These are phyloP conservation scores for Gonocerus acuteangulatus DNA, from an alignment of 2,888 invertebrate genomes.

Conservation along the genomic window DNA sequence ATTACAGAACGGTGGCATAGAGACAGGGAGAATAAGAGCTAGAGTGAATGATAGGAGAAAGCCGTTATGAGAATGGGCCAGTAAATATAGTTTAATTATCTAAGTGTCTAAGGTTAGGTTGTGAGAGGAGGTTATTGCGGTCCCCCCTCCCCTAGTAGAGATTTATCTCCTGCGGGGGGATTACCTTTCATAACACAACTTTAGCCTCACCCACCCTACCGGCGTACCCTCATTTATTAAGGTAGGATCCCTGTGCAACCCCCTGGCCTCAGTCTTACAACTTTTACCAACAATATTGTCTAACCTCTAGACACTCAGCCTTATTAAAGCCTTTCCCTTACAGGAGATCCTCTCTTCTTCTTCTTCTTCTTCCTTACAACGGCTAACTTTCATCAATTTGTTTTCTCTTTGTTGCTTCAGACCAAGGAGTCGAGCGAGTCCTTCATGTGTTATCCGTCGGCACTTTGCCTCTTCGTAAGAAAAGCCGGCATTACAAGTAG, in stretches of 20 bases:
- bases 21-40: too few relatives aligned
- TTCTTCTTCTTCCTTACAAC: background rate
- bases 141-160: background rate
- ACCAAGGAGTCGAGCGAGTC: too few relatives aligned
- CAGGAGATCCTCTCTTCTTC: background rate
- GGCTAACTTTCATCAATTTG: conserved; percentile 22
- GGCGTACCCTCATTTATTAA: conserved; percentile 17
- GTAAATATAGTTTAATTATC: conserved; percentile 19
- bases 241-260: background rate
- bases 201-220: too few relatives aligned
- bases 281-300: conserved; percentile 26
- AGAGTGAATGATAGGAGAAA: background rate
- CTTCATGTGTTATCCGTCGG: too few relatives aligned
- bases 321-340: conserved; percentile 19
- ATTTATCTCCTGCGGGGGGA: conserved; percentile 16
- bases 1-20: too few relatives aligned
- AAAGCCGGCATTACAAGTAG: too few relatives aligned
- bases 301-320: conserved; percentile 21
- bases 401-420: conserved; percentile 18
- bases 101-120: conserved; percentile 6
- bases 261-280: background rate
- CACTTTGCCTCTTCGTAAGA: too few relatives aligned
- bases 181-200: conserved; percentile 26
- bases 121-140: conserved; percentile 11
- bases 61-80: background rate